Conservation (phyloP, 2,888 invertebrate species). For the Cosmorhoe ocellata region DNA sequence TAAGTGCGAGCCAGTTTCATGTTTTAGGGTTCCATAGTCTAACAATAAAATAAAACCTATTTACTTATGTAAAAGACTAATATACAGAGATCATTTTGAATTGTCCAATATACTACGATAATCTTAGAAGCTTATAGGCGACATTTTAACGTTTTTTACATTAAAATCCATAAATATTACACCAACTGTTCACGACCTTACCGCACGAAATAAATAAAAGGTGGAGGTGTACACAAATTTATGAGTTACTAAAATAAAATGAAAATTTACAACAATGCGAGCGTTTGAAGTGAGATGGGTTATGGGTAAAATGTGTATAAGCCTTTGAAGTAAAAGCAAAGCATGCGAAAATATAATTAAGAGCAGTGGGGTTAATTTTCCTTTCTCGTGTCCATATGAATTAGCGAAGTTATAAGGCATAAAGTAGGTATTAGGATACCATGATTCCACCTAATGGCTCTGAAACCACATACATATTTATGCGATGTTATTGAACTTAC, state of each 20-base stretch:
- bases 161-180: slow-evolving; percentile 3
- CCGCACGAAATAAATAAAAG: slow-evolving; percentile 10
- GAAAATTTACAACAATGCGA: slow-evolving; percentile 54
- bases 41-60: no score
- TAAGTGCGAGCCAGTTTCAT: no score
- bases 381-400: slow-evolving; percentile 75
- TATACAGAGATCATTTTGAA: no score
- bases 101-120: no score
- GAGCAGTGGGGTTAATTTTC: slow-evolving; percentile 75
- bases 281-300: slow-evolving; percentile 45
- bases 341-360: slow-evolving; percentile 81
- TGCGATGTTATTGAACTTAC: not conserved
- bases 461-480: slow-evolving; percentile 36
- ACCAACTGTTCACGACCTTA: slow-evolving; percentile 1
- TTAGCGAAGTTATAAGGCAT: slow-evolving; percentile 62
- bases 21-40: no score
- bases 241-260: slow-evolving; percentile 42
- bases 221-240: slow-evolving; percentile 35
- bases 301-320: slow-evolving; percentile 57
- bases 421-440: slow-evolving; percentile 43
- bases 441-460: slow-evolving; percentile 48
- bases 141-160: not conserved
- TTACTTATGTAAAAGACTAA: no score
- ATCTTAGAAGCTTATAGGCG: no score
- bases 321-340: slow-evolving; percentile 71